Evolutionary conservation across 2,888 invertebrate species (phyloP), one percentile per base, ranked within the genome.

Genomic region (Diloba caeruleocephala): DNA sequence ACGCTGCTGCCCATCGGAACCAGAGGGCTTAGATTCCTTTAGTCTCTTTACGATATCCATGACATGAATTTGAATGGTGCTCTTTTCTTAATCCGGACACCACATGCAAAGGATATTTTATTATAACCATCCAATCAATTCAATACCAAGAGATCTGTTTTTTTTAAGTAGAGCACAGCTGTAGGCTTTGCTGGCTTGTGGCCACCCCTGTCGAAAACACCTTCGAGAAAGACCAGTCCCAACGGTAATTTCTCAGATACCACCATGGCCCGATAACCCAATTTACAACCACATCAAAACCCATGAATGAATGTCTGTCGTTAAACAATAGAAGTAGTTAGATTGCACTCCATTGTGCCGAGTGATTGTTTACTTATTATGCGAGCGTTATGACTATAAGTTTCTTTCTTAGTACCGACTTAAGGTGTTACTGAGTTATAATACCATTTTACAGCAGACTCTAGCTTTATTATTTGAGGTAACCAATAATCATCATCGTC

Each of bases 251-350:
- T 31, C 1, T 8, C 31, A 41, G 12, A 36, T 14, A 9, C 15
- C 10, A 21, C 29, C 9, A 34, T 25, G 41, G 14, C 17, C 60
- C 19, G 28, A 23, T 49, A 38, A 29, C 64, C 50, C 8, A 37
- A 25, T 57, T 49, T 39, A 34, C 32, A 19, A 41, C 12, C n/a
- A 17, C 17, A 17, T 21, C 6, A 10, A 0, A 12, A 3, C 31
- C 34, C 48, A 49, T 63, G 66, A 65, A 59, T 65, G 44, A 53
- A 56, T 26, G 39, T 19, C 7, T 31, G 14, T 56, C 33, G 39
- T 53, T n/a, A 21, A 34, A 62, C 39, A 68, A 57, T 44, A 13
- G 38, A 12, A 3, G 6, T 21, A 7, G 26, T 29, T 21, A 37
- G 15, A 59, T 66, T 43, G 23, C 31, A n/a, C n/a, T 1, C 15